Conservation (phyloP, 1,140 invertebrate species). For the Aethina tumida region DNA sequence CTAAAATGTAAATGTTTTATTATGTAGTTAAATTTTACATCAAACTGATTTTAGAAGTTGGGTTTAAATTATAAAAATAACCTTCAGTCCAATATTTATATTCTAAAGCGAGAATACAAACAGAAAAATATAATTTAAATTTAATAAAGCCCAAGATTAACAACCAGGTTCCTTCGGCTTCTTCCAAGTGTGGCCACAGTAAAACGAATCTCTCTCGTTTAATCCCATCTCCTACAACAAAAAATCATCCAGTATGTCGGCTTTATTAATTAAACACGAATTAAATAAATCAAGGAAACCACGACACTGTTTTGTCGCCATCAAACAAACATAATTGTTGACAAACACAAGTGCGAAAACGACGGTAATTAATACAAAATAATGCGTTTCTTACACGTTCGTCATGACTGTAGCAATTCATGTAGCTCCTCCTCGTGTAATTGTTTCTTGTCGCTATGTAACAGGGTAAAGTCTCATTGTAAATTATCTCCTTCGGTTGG, state of each 20-base stretch:
- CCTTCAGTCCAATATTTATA: too few relatives aligned
- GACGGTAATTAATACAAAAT: constrained; percentile 2
- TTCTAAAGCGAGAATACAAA: too few relatives aligned
- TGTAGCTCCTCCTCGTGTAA: constrained; percentile 29
- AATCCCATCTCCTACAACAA: constrained; percentile 20
- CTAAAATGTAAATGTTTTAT: too few relatives aligned
- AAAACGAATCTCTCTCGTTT: constrained; percentile 11
- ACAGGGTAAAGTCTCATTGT: constrained; percentile 27
- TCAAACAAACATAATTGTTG: constrained; percentile 1
- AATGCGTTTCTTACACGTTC: constrained; percentile 31
- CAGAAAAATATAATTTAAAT: too few relatives aligned
- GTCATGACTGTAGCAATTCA: constrained; percentile 35
- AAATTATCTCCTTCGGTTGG: constrained; percentile 22
- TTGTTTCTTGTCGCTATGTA: constrained; percentile 33
- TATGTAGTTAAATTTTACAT: too few relatives aligned
- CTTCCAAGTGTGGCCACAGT: constrained; percentile 25
- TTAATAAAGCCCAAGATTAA: too few relatives aligned
- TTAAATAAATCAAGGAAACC: background rate
- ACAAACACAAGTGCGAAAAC: background rate
- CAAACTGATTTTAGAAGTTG: too few relatives aligned
- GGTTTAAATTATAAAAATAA: too few relatives aligned
- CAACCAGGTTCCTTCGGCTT: too few relatives aligned
- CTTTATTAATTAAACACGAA: too few relatives aligned
- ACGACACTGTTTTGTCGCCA: background rate
- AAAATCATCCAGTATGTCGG: constrained; percentile 2